Base-by-base conservation (phyloP, 1,140 invertebrate genomes). In the Scaptomyza montana region DNA sequence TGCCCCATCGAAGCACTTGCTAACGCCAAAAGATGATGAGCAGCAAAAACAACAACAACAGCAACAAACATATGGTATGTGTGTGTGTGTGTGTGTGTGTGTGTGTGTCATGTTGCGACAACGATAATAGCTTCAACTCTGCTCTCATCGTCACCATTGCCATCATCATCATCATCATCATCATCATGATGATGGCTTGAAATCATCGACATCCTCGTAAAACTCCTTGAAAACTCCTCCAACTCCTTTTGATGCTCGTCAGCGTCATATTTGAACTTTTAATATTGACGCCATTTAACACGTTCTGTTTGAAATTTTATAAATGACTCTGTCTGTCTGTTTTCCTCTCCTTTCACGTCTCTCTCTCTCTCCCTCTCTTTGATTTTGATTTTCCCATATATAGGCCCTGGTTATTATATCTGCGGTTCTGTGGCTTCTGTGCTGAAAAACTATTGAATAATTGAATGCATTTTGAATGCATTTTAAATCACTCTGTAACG, bases 11-110 rank as follows among this genome's bases (percentile, higher is more conserved):
- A 87, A 86, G 81, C 81, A 86, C 81, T 86, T 87, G 81, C 81
- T 86, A 93, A 98, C 98, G 92, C 98, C 99, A 89, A 99, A 96
- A 5, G 98, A 99, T 49, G 98, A 98, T 65, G 98, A 93, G 78
- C 81, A 77, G 68, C 68, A 78, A 74, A 60, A 80, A 57, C 68
- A 78, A 70, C 63, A 43, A 4, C 3, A n/a, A 70, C 63, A 43
- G 0, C 3, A n/a, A 41, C 39, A 41, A 30, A 47, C 63, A 77
- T 79, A 71, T 61, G 21, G 6, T 49, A 16, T 16, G 9, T 21
- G 13, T 57, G 9, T 55, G 33, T 63, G 21, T 67, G 25, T 67
- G 21, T 68, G 63, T 69, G 45, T 71, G 61, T 70, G 61, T 93
- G 94, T 61, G 98, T 97, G 33, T 96, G 93, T 41, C 96, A 96